Percentiles rank a stretch among this genome's conserved stretches.
Evolutionary conservation across 2,888 invertebrate species (phyloP).

Genomic region (Iselma pallidipennis): DNA sequence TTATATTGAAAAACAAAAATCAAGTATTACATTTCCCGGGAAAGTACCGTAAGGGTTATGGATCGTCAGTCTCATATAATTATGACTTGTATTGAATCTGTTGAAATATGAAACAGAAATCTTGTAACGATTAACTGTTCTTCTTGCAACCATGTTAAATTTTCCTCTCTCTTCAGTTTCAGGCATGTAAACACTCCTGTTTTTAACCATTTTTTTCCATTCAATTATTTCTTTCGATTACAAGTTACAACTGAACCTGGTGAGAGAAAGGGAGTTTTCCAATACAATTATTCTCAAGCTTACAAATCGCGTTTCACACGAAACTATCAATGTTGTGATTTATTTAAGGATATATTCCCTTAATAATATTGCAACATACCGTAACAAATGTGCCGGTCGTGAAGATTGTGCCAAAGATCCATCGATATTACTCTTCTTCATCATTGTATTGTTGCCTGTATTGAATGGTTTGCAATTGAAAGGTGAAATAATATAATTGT

Average conservation of each 20-base stretch:
- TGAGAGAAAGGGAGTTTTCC: too few relatives aligned
- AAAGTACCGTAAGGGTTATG: conserved; percentile 14
- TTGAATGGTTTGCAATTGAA: neutral
- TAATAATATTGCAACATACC: neutral
- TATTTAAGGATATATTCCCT: neutral
- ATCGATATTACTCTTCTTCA: neutral
- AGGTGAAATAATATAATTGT: neutral
- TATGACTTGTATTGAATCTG: conserved; percentile 12
- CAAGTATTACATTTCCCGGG: conserved; percentile 6
- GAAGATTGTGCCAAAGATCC: conserved; percentile 1
- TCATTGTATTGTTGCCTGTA: neutral
- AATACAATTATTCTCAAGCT: neutral
- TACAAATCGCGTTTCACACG: neutral
- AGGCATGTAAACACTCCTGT: too few relatives aligned
- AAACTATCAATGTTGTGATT: neutral
- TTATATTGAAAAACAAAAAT: conserved; percentile 2
- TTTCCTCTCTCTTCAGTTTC: too few relatives aligned
- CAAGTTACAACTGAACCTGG: too few relatives aligned
- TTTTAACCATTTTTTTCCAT: too few relatives aligned
- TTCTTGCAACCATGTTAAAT: too few relatives aligned
- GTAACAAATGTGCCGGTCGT: conserved; percentile 1
- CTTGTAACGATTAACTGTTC: conserved; percentile 5
- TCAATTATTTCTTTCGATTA: too few relatives aligned
- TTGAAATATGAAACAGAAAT: conserved; percentile 12
- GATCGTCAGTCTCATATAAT: conserved; percentile 10